These are phyloP conservation scores for Bucorvus abyssinicus DNA, from an alignment of 2,797 vertebrate species.

Conservation along the genomic window DNA sequence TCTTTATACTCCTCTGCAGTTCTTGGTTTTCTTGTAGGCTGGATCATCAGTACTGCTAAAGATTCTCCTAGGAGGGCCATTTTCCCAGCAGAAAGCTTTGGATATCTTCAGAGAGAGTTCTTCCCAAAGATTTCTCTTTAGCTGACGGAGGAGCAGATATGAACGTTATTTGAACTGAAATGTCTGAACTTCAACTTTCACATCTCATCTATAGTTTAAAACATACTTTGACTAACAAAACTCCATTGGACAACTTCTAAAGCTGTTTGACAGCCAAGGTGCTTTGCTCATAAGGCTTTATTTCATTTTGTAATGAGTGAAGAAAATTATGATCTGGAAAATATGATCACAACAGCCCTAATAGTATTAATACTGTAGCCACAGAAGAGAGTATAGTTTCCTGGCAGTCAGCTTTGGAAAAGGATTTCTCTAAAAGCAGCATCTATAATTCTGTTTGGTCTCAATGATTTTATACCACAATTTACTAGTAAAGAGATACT, in stretches of 20 bases:
- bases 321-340: neutral
- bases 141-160: neutral
- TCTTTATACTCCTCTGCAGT: neutral
- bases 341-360: neutral
- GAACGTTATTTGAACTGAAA: neutral
- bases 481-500: constrained; percentile 25
- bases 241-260: neutral
- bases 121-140: neutral
- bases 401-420: neutral
- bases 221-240: neutral
- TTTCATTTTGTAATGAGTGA: neutral
- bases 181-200: neutral
- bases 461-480: neutral
- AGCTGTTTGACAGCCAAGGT: neutral
- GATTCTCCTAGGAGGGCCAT: neutral
- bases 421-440: neutral
- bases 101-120: neutral
- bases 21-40: neutral
- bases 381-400: neutral
- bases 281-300: neutral
- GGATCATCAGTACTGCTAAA: neutral
- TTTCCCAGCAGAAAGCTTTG: neutral
- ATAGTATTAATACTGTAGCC: neutral
- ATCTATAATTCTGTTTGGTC: neutral
- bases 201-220: neutral